These are phyloP conservation scores for Nudaria mundana DNA, from an alignment of 2,888 invertebrate genomes.

Conservation along the genomic window DNA sequence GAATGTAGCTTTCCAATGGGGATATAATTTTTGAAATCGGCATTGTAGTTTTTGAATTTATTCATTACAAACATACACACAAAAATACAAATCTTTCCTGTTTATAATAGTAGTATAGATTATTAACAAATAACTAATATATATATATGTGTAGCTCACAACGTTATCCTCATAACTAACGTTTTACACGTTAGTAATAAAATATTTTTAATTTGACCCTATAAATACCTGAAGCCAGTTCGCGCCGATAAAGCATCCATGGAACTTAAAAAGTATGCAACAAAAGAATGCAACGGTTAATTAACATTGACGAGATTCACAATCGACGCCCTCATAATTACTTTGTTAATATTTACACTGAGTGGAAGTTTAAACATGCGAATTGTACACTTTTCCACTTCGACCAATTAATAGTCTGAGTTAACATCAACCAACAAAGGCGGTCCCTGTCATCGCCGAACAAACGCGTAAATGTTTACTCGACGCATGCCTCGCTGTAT, in stretches of 20 bases:
- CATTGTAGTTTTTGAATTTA: no score
- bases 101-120: no score
- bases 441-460: slow-evolving; percentile 55
- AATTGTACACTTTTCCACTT: slow-evolving; percentile 73
- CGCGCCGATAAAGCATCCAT: slow-evolving; percentile 15
- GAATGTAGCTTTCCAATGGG: no score
- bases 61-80: no score
- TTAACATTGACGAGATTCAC: slow-evolving; percentile 48
- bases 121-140: no score
- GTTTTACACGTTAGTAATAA: no score
- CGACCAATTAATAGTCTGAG: slow-evolving; percentile 70
- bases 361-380: slow-evolving; percentile 64
- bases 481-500: slow-evolving; percentile 65
- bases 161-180: no score
- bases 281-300: slow-evolving; percentile 34
- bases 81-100: no score
- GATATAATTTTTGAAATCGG: no score
- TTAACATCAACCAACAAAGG: slow-evolving; percentile 69
- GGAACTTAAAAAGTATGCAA: slow-evolving; percentile 16
- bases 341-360: slow-evolving; percentile 64
- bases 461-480: slow-evolving; percentile 71
- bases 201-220: no score
- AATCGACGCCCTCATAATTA: slow-evolving; percentile 63
- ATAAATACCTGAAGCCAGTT: neutral
- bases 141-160: no score